These are phyloP conservation scores for Momotus momota DNA, from an alignment of 2,797 vertebrate species.

Conservation along the genomic window DNA sequence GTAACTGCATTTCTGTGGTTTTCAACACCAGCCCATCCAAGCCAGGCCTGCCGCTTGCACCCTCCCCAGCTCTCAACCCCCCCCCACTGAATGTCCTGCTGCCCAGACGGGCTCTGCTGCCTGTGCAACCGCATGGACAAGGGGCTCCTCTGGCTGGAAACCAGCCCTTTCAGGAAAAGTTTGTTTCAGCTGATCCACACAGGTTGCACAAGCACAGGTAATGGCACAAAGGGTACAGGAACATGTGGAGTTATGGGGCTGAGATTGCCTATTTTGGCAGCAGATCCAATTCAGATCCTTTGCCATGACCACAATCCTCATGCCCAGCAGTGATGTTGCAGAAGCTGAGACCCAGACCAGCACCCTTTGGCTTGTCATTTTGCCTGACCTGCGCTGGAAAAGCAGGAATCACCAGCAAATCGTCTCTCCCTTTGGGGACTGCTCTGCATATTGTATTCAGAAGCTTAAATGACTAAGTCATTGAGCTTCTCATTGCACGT, in stretches of 20 bases:
- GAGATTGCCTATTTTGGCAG: neutral
- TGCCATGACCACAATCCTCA: neutral
- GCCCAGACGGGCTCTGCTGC: neutral
- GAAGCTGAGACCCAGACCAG: neutral
- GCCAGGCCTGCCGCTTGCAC: neutral
- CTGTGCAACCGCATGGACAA: rapidly evolving
- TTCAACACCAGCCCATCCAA: neutral
- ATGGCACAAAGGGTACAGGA: rapidly evolving
- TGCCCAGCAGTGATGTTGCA: rapidly evolving
- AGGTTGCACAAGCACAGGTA: rapidly evolving
- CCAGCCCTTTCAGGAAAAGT: neutral
- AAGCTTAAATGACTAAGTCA: neutral
- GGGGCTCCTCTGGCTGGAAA: neutral
- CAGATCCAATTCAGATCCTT: neutral
- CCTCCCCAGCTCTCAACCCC: neutral
- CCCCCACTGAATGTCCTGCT: rapidly evolving
- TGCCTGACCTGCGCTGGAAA: neutral
- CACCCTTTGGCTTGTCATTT: neutral
- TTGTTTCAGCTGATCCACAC: neutral
- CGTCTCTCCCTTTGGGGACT: neutral
- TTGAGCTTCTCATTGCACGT: neutral
- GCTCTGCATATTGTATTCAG: neutral
- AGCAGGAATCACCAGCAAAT: neutral
- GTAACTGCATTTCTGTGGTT: neutral
- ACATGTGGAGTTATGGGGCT: rapidly evolving